Conservation (phyloP, 2,797 vertebrate genomes). For the Schizothorax lantsangensis region DNA sequence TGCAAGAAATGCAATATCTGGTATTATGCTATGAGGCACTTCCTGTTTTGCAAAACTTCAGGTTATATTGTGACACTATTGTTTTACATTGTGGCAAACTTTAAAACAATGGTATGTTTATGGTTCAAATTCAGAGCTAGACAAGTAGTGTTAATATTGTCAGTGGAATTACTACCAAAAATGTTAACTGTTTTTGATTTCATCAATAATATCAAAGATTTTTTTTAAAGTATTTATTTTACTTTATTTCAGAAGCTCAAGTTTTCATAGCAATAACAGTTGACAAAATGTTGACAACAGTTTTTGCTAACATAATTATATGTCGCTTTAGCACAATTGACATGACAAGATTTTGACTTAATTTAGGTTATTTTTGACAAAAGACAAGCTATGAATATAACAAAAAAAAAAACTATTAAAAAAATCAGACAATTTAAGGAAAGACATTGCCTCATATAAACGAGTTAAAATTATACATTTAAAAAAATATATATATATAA, state of each 20-base stretch:
- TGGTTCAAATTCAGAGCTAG: background rate
- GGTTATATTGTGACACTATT: background rate
- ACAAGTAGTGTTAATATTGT: background rate
- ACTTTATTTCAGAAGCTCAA: background rate
- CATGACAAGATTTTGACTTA: background rate
- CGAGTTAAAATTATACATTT: constrained; percentile 72
- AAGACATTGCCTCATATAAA: constrained; percentile 66
- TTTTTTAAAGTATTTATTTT: too few relatives aligned
- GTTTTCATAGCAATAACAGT: background rate
- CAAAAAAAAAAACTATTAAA: background rate
- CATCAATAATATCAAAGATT: background rate
- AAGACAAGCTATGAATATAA: too few relatives aligned
- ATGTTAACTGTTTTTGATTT: background rate
- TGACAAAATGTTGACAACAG: background rate
- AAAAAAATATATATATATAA: constrained; percentile 64
- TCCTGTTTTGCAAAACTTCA: constrained; percentile 16
- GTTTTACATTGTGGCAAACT: background rate
- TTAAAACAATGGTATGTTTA: background rate
- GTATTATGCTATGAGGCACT: background rate
- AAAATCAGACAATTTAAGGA: background rate
- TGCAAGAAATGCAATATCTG: constrained; percentile 1
- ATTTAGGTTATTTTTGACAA: background rate
- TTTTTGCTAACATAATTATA: background rate
- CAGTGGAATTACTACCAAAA: background rate
- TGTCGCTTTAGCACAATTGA: background rate